These are phyloP conservation scores for Talpa occidentalis DNA, from an alignment of 2,113 vertebrate genomes.

Conservation along the genomic window DNA sequence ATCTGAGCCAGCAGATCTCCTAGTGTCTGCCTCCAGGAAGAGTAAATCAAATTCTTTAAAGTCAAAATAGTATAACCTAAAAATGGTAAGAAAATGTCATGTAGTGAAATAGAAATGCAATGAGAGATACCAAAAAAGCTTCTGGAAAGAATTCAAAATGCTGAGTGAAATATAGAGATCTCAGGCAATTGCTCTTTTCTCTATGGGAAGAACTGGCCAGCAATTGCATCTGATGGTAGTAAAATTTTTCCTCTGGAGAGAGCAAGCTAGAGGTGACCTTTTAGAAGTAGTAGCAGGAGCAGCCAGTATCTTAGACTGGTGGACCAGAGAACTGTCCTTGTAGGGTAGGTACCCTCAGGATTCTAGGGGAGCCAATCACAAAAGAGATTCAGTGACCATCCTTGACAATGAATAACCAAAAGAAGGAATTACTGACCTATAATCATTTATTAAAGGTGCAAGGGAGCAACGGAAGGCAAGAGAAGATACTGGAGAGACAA, in stretches of 20 bases:
- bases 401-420: neutral
- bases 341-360: neutral
- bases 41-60: conserved; percentile 37
- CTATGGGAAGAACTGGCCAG: neutral
- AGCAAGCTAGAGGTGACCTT: conserved; percentile 18
- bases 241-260: neutral
- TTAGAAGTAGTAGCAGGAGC: neutral
- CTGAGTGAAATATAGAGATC: neutral
- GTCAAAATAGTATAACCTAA: neutral
- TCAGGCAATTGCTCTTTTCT: neutral
- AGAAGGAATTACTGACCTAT: neutral
- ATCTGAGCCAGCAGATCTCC: neutral
- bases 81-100: conserved; percentile 17
- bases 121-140: neutral
- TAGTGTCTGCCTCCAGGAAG: neutral
- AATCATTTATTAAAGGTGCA: neutral
- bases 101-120: neutral
- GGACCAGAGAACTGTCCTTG: neutral
- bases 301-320: neutral
- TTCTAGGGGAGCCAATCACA: neutral
- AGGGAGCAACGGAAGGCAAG: neutral
- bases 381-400: neutral
- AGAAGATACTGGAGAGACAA: neutral
- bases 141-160: neutral
- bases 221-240: neutral